Conservation (phyloP, 2,113 vertebrate genomes). For the Podilymbus podiceps region DNA sequence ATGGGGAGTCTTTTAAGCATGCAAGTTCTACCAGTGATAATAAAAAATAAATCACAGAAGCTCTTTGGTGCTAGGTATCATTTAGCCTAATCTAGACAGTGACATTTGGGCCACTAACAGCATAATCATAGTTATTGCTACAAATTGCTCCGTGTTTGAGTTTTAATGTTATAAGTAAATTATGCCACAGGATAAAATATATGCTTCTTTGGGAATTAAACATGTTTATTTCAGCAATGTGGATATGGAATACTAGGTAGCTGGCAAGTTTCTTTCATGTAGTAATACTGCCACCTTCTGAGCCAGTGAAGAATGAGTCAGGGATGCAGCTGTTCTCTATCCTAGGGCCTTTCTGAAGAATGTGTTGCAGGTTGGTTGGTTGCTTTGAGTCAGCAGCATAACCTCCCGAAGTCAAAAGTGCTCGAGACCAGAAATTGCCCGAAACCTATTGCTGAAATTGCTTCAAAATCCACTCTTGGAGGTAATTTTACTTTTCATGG, state of each 20-base stretch:
- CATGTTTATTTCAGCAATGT: slow-evolving; percentile 78
- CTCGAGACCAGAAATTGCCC: slow-evolving; percentile 3
- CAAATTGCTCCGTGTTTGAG: slow-evolving; percentile 80
- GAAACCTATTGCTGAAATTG: slow-evolving; percentile 39
- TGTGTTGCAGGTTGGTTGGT: not conserved
- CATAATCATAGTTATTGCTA: slow-evolving; percentile 82
- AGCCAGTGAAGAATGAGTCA: slow-evolving; percentile 69
- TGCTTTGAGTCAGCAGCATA: slow-evolving; percentile 7
- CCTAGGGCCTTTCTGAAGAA: not conserved
- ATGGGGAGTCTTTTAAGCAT: slow-evolving; percentile 63
- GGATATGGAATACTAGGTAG: not conserved
- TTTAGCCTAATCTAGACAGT: slow-evolving; percentile 78
- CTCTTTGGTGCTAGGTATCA: slow-evolving; percentile 73
- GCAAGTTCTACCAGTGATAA: slow-evolving; percentile 69
- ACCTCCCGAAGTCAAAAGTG: slow-evolving; percentile 38
- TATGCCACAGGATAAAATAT: slow-evolving; percentile 81
- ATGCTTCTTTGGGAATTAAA: slow-evolving; percentile 80
- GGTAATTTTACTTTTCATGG: not conserved
- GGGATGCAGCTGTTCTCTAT: not conserved
- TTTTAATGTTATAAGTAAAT: slow-evolving; percentile 85
- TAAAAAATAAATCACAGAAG: slow-evolving; percentile 78
- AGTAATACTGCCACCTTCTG: slow-evolving; percentile 94
- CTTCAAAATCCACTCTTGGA: slow-evolving; percentile 30
- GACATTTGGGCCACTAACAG: slow-evolving; percentile 78
- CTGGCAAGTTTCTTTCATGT: slow-evolving; percentile 71